Conservation (phyloP, 2,888 invertebrate genomes). For the Monoplex corrugatus region DNA sequence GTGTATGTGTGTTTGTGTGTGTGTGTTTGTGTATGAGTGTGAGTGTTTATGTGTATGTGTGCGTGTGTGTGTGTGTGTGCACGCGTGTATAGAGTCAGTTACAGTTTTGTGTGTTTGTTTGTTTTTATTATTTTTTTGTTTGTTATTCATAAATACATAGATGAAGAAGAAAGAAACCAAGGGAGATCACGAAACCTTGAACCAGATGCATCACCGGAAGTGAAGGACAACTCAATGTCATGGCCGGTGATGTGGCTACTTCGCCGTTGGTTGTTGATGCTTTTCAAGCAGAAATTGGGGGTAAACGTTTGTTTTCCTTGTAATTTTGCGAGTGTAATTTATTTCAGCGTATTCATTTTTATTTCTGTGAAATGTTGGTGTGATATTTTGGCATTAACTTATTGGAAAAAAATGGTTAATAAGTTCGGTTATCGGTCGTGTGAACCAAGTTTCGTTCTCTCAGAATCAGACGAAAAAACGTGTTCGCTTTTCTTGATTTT, state of each 20-base stretch:
- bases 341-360: background rate
- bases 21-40: too few relatives aligned
- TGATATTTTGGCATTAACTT: too few relatives aligned
- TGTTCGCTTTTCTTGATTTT: too few relatives aligned
- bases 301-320: slow-evolving; percentile 53
- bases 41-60: background rate
- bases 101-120: too few relatives aligned
- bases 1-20: too few relatives aligned
- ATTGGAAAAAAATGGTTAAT: too few relatives aligned
- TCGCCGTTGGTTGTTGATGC: slow-evolving; percentile 63
- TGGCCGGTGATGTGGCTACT: slow-evolving; percentile 9
- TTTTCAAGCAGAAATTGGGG: slow-evolving; percentile 68
- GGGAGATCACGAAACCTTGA: background rate
- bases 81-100: too few relatives aligned
- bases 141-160: background rate
- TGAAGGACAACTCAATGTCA: slow-evolving; percentile 29
- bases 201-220: slow-evolving; percentile 27
- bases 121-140: background rate
- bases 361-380: too few relatives aligned
- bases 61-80: too few relatives aligned
- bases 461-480: too few relatives aligned
- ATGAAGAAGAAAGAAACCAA: background rate
- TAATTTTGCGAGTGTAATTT: background rate
- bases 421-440: too few relatives aligned
- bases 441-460: slow-evolving; percentile 10